These are phyloP conservation scores for Mus spicilegus DNA, from an alignment of 2,113 vertebrate genomes.

Conservation along the genomic window DNA sequence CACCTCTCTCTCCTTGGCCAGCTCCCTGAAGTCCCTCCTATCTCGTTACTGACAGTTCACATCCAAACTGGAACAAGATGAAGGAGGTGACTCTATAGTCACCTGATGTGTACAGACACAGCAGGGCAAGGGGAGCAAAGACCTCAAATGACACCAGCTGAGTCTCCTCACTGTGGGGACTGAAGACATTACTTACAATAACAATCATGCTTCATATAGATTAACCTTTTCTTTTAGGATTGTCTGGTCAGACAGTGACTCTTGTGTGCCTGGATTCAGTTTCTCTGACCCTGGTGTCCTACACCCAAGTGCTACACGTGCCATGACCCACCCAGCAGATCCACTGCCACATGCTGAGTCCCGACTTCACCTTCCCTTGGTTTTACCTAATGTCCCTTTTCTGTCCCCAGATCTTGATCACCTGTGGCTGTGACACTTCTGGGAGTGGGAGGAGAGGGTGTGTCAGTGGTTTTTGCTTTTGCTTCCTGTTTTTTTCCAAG, in stretches of 20 bases:
- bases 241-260: background rate
- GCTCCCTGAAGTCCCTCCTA: background rate
- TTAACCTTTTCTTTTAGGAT: background rate
- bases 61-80: too few relatives aligned
- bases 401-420: background rate
- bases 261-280: too few relatives aligned
- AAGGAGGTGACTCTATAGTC: background rate
- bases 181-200: background rate
- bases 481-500: background rate
- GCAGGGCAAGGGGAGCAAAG: background rate
- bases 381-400: background rate
- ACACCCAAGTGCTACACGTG: background rate
- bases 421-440: background rate
- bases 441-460: fast-evolving
- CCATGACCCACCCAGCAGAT: too few relatives aligned
- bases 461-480: background rate
- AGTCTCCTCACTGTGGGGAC: background rate
- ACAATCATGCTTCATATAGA: too few relatives aligned
- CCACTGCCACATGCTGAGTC: background rate
- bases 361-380: background rate
- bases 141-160: fast-evolving
- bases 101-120: background rate
- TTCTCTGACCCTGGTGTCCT: background rate
- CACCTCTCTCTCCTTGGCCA: background rate
- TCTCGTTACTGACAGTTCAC: too few relatives aligned